Evolutionary conservation across 2,888 invertebrate species (phyloP).

Genomic region (Drosophila mayaguana): DNA sequence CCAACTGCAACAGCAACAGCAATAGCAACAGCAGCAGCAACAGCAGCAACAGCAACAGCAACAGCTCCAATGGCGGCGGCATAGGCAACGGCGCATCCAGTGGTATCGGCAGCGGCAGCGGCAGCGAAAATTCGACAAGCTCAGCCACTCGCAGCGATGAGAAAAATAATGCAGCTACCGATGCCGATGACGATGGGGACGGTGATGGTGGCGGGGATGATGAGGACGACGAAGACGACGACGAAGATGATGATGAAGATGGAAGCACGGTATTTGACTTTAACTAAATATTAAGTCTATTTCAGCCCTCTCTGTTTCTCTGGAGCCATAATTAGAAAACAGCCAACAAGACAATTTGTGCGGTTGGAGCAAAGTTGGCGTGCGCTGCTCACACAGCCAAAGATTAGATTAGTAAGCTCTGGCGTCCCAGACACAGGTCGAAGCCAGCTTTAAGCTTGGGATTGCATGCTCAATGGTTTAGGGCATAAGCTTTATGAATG

Average conservation of each 20-base stretch:
- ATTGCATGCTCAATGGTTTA: background rate
- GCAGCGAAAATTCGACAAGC: conserved; percentile 49
- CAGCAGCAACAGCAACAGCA: conserved; percentile 18
- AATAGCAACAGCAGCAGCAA: conserved; percentile 23
- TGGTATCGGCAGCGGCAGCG: conserved; percentile 39
- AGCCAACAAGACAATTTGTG: conserved; percentile 53
- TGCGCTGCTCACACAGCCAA: background rate
- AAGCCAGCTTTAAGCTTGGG: background rate
- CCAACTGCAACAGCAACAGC: conserved; percentile 11
- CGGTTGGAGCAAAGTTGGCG: conserved; percentile 1
- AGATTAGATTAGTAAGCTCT: conserved; percentile 7
- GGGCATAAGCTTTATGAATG: background rate
- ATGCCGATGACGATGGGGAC: conserved; percentile 43
- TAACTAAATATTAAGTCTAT: conserved; percentile 17
- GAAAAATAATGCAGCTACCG: conserved; percentile 18
- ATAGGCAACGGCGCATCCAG: conserved; percentile 14
- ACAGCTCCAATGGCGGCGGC: conserved; percentile 29
- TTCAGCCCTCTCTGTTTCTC: background rate
- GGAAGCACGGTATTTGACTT: conserved; percentile 71
- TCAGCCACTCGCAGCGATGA: conserved; percentile 41
- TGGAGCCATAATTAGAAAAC: conserved; percentile 49
- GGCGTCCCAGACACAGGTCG: background rate
- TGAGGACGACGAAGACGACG: conserved; percentile 29
- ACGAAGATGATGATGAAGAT: conserved; percentile 58
- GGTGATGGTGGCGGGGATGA: conserved; percentile 43